Evolutionary conservation across 2,888 invertebrate genomes (phyloP).

Genomic region (Pyrochroa serraticornis): DNA sequence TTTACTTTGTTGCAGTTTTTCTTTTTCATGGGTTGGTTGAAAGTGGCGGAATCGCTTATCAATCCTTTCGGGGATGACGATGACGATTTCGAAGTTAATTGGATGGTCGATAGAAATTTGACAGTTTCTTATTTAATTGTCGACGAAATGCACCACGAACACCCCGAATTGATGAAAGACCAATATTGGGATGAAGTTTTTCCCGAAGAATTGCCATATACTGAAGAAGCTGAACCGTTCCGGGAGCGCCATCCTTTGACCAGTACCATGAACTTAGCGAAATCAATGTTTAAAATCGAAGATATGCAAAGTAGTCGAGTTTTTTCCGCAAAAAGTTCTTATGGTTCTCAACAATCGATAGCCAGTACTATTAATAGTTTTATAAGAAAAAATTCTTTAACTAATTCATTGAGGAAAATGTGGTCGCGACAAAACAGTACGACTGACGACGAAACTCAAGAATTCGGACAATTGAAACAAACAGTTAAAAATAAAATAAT

Average conservation of each 20-base stretch:
- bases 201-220: constrained; percentile 85
- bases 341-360: constrained; percentile 7
- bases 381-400: no score
- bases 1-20: constrained; percentile 89
- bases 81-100: constrained; percentile 91
- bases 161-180: constrained; percentile 85
- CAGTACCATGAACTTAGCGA: constrained; percentile 83
- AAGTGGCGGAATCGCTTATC: constrained; percentile 88
- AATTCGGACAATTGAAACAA: background rate
- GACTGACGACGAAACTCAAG: background rate
- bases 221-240: constrained; percentile 73
- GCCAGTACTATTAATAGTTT: background rate
- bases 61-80: constrained; percentile 94
- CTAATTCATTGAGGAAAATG: background rate
- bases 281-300: constrained; percentile 75
- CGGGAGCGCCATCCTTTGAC: constrained; percentile 86
- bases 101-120: constrained; percentile 90
- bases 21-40: constrained; percentile 90
- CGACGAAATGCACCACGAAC: constrained; percentile 93
- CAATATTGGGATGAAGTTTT: constrained; percentile 93
- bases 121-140: constrained; percentile 87
- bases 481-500: constrained; percentile 61
- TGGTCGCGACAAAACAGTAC: background rate
- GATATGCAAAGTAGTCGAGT: constrained; percentile 42
- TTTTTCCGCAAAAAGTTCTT: no score